These are phyloP conservation scores for Aepyceros melampus DNA, from an alignment of 2,113 vertebrate genomes.

Conservation along the genomic window DNA sequence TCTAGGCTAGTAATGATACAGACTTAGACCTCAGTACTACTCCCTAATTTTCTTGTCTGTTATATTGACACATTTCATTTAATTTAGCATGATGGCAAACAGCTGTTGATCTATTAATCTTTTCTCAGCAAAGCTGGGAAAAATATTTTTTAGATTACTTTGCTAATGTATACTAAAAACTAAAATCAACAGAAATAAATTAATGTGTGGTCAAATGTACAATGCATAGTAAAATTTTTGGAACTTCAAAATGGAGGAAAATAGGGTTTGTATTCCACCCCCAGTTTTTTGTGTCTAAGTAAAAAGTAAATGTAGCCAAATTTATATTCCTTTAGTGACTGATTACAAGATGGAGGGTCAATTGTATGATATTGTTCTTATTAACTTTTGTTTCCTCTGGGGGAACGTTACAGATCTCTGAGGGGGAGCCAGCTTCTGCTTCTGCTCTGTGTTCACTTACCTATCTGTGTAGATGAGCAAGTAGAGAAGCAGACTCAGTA, in stretches of 20 bases:
- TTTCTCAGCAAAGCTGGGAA: constrained; percentile 36
- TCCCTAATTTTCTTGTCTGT: constrained; percentile 55
- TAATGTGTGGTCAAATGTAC: not conserved
- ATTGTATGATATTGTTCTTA: not conserved
- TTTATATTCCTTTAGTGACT: not conserved
- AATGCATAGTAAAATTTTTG: constrained; percentile 19
- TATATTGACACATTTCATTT: constrained; percentile 61
- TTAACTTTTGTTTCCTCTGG: not conserved
- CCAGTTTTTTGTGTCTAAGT: not conserved
- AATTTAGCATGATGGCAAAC: constrained; percentile 57
- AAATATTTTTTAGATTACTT: constrained; percentile 38
- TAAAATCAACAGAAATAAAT: constrained; percentile 49
- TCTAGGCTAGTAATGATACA: not conserved
- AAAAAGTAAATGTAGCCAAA: not conserved
- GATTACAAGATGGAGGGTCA: not conserved
- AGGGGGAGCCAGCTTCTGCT: not conserved
- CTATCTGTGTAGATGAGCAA: not conserved
- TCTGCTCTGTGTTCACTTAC: accelerated
- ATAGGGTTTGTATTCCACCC: not conserved
- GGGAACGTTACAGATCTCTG: not conserved
- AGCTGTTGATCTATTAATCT: constrained; percentile 64
- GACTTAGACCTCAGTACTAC: not conserved
- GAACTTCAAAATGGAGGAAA: not conserved
- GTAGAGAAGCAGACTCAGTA: not conserved
- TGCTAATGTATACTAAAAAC: constrained; percentile 23